Conservation (phyloP, 2,113 vertebrate genomes). For the Pteronura brasiliensis region DNA sequence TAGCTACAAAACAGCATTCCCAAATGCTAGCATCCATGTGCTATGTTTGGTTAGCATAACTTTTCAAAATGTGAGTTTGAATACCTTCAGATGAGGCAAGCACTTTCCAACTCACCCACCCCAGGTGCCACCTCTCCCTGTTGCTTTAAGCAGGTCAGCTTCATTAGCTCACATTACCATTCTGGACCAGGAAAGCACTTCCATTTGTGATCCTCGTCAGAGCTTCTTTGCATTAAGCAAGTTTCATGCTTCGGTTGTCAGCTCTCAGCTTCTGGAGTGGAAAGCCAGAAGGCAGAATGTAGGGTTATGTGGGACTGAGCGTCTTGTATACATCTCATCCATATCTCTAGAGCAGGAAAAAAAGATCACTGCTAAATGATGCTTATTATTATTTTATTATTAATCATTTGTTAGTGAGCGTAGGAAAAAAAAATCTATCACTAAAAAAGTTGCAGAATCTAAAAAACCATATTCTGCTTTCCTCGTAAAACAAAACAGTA, state of each 20-base stretch:
- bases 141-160: not conserved
- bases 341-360: not conserved
- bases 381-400: not conserved
- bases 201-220: not conserved
- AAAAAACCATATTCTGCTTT: not conserved
- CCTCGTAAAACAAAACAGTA: not conserved
- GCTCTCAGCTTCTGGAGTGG: not conserved
- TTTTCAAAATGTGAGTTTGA: not conserved
- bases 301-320: not conserved
- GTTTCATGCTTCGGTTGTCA: not conserved
- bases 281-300: not conserved
- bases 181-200: not conserved
- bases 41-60: not conserved
- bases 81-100: not conserved
- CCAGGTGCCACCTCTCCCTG: not conserved
- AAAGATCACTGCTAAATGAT: not conserved
- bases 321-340: not conserved
- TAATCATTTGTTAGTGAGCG: not conserved
- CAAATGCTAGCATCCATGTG: not conserved
- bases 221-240: not conserved
- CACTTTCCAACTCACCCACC: not conserved
- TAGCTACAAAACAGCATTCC: not conserved
- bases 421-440: not conserved
- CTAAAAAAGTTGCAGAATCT: not conserved
- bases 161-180: not conserved